phyloP scores from a whole-genome alignment of 2,888 invertebrate genomes.

The Biston stratarius region DNA sequence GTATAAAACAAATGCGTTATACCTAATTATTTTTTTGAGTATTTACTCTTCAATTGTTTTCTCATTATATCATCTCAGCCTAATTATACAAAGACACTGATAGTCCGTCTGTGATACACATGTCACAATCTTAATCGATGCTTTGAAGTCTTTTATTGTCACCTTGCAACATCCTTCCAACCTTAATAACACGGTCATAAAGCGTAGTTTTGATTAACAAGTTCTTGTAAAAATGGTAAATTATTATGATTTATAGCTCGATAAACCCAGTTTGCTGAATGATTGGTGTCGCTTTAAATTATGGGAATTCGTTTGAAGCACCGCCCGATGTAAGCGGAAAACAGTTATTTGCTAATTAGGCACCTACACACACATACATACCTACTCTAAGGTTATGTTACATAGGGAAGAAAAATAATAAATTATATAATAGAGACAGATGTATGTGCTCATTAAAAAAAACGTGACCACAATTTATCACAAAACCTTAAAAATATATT shows the following conservation, averaged over 20 bases:
- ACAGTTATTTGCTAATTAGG: slow-evolving; percentile 19
- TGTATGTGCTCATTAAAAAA: too few species aligned
- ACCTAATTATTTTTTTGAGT: too few species aligned
- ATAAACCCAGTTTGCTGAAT: slow-evolving; percentile 67
- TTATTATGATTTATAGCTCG: slow-evolving; percentile 62
- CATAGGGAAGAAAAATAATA: too few species aligned
- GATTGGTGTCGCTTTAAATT: slow-evolving; percentile 62
- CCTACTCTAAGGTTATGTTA: too few species aligned
- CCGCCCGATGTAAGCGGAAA: slow-evolving; percentile 38
- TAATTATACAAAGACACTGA: slow-evolving; percentile 13
- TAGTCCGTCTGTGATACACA: slow-evolving; percentile 41
- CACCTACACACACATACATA: slow-evolving; percentile 1
- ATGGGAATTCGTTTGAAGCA: slow-evolving; percentile 47
- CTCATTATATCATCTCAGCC: neutral
- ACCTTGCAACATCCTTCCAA: slow-evolving; percentile 8
- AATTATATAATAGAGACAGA: too few species aligned
- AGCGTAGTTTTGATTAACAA: slow-evolving; percentile 21
- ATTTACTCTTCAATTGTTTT: too few species aligned
- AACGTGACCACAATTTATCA: too few species aligned
- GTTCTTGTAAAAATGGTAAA: slow-evolving; percentile 41
- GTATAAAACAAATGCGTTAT: too few species aligned
- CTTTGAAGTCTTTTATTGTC: slow-evolving; percentile 45
- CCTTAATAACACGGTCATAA: slow-evolving; percentile 11
- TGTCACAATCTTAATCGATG: slow-evolving; percentile 44
- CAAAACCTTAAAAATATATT: too few species aligned